phyloP scores from a whole-genome alignment of 2,797 vertebrate species.

The Mormyrus hasselquistii region DNA sequence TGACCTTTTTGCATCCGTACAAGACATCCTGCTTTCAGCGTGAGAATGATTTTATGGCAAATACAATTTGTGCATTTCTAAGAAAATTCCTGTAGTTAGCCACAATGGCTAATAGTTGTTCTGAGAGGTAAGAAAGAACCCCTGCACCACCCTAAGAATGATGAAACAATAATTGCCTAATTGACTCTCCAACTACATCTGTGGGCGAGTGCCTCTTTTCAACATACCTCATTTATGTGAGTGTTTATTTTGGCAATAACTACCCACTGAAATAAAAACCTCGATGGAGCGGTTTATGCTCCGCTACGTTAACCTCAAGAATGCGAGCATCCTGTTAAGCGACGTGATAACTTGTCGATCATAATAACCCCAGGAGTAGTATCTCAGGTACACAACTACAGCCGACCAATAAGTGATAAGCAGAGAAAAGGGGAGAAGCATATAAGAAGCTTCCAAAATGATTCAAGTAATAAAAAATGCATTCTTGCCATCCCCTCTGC shows the following conservation, averaged over 20 bases:
- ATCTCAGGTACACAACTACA: neutral
- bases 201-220: neutral
- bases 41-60: neutral
- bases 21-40: neutral
- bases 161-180: neutral
- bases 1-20: neutral
- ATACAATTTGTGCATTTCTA: neutral
- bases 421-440: neutral
- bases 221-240: neutral
- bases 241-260: neutral
- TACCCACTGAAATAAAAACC: neutral
- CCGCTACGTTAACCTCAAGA: neutral
- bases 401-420: neutral
- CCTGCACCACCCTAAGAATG: neutral
- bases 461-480: neutral
- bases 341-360: neutral
- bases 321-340: neutral
- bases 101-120: neutral
- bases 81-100: neutral
- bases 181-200: neutral
- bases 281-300: neutral
- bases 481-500: neutral
- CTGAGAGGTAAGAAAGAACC: neutral
- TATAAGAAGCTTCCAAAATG: neutral
- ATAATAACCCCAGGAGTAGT: neutral